phyloP scores from a whole-genome alignment of 1,140 invertebrate species.

The Archivesica marissinica region DNA sequence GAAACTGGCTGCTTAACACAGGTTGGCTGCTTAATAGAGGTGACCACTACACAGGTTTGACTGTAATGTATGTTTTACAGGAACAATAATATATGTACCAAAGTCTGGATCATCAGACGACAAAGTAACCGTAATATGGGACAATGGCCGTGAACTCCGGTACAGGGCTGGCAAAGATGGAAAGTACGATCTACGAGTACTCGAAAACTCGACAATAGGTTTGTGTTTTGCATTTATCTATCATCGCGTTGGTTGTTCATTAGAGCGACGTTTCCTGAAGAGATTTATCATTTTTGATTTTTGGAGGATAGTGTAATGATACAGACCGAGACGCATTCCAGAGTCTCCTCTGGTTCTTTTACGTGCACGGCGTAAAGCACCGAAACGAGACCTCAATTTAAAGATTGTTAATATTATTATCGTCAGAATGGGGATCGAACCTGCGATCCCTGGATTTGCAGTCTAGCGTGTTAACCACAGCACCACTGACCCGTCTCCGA shows the following conservation, averaged over 20 bases:
- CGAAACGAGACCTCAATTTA: too few species aligned
- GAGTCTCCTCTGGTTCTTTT: neutral
- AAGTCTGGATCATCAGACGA: conserved; percentile 59
- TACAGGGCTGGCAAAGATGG: conserved; percentile 70
- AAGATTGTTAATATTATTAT: too few species aligned
- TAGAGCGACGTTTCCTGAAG: neutral
- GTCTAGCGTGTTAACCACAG: too few species aligned
- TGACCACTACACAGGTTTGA: too few species aligned
- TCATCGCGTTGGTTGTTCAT: neutral
- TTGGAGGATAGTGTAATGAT: neutral
- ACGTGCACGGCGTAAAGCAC: too few species aligned
- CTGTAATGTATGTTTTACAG: conserved; percentile 31
- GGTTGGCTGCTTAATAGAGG: too few species aligned
- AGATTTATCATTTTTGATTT: neutral
- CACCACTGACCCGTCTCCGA: too few species aligned
- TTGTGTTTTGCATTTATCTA: neutral
- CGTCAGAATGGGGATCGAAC: too few species aligned
- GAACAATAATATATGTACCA: conserved; percentile 66
- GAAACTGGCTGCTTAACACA: too few species aligned
- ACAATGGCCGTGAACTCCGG: conserved; percentile 61
- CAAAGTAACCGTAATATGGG: conserved; percentile 72
- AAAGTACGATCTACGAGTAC: conserved; percentile 70
- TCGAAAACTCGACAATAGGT: conserved; percentile 71
- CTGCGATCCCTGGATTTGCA: too few species aligned
- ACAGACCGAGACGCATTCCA: neutral